Evolutionary conservation across 2,888 invertebrate species (phyloP).

Genomic region (Andrena bicolor): DNA sequence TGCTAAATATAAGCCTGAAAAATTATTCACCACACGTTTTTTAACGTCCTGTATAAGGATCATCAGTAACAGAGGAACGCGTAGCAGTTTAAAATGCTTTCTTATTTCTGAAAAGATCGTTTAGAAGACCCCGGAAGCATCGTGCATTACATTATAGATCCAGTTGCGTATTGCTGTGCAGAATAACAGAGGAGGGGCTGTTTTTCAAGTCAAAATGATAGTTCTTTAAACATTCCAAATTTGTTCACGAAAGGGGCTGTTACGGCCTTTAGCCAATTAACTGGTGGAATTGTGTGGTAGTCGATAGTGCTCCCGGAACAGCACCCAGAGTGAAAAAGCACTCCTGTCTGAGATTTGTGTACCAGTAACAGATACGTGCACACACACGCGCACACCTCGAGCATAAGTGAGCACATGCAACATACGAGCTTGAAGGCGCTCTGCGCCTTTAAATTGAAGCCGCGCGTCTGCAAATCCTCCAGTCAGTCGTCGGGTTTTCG

Average conservation of each 20-base stretch:
- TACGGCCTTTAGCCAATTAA: conserved; percentile 58
- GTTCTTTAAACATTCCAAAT: conserved; percentile 35
- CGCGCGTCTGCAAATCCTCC: conserved; percentile 82
- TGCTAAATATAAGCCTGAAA: too few species aligned
- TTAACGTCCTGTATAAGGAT: too few species aligned
- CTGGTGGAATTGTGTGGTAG: conserved; percentile 15
- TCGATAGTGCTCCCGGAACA: conserved; percentile 22
- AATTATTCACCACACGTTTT: too few species aligned
- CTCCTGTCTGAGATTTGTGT: conserved; percentile 14
- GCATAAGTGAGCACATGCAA: conserved; percentile 53
- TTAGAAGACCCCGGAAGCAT: not conserved
- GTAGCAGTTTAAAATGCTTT: too few species aligned
- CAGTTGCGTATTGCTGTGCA: not conserved
- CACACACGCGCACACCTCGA: conserved; percentile 12
- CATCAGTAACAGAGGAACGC: too few species aligned
- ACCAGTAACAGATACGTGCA: conserved; percentile 15
- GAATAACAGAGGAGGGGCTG: too few species aligned
- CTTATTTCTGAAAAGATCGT: too few species aligned
- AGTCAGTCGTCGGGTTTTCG: conserved; percentile 82
- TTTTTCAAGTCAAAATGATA: conserved; percentile 1
- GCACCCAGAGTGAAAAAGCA: conserved; percentile 37
- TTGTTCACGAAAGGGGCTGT: not conserved
- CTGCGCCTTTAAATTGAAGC: conserved; percentile 83
- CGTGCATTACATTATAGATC: not conserved
- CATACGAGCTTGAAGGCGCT: conserved; percentile 83